phyloP scores from a whole-genome alignment of 2,888 invertebrate species.

The Melinaea menophilus region DNA sequence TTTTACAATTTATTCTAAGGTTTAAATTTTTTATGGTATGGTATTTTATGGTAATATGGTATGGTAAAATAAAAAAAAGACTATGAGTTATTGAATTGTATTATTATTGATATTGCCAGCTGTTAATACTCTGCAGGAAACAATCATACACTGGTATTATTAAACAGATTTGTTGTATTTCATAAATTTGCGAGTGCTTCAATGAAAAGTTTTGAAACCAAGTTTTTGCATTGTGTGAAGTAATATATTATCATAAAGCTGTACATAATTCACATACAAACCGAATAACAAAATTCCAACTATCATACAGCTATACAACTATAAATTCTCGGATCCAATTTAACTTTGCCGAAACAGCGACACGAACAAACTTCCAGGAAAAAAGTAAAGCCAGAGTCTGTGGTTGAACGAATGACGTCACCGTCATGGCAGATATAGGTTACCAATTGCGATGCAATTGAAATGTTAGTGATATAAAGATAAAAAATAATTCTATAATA shows the following conservation, averaged over 20 bases:
- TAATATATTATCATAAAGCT: slow-evolving; percentile 4
- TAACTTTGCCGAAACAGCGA: slow-evolving; percentile 14
- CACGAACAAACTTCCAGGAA: slow-evolving; percentile 5
- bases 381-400: slow-evolving; percentile 3
- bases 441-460: background rate
- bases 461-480: background rate
- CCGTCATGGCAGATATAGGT: background rate
- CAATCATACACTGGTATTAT: too few species aligned
- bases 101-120: too few species aligned
- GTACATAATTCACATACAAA: slow-evolving; percentile 5
- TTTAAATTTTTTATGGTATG: too few species aligned
- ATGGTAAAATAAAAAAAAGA: too few species aligned
- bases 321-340: slow-evolving; percentile 21
- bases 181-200: too few species aligned
- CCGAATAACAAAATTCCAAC: background rate
- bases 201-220: background rate
- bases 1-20: too few species aligned
- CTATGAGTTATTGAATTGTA: too few species aligned
- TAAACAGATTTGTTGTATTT: too few species aligned
- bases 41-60: too few species aligned
- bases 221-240: background rate
- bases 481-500: too few species aligned
- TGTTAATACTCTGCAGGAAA: too few species aligned
- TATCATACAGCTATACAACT: background rate
- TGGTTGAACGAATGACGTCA: slow-evolving; percentile 5